Evolutionary conservation across 2,113 vertebrate genomes (phyloP), one percentile per base, ranked within the genome.

Genomic region (Ageneiosus marmoratus): DNA sequence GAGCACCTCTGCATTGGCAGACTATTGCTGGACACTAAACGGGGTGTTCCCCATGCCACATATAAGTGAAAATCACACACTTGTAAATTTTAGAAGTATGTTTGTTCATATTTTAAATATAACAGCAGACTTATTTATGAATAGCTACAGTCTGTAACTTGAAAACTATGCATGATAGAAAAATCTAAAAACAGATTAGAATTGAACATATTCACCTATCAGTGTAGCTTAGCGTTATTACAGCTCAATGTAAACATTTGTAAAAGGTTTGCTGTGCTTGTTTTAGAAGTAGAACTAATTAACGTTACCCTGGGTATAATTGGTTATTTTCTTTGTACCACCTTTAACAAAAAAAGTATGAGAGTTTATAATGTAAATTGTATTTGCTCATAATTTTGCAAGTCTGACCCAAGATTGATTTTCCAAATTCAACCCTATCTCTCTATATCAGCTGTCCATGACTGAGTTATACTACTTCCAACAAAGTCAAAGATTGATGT

Each of bases 401-500:
- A 37, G 63, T 37, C 32, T 67, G 18, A 67, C 8, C 10, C 22
- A 20, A 67, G 65, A 41, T 3, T 63, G 29, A 63, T 34, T 34
- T 32, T 65, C 6, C 18, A 20, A 18, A 77, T 50, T 34, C 24
- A 77, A 29, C 5, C 5, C 7, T 69, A n/a, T 10, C 32, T 72
- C 37, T 44, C 10, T 65, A 5, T 44, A 44, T 22, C 65, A 29
- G 51, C 50, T 70, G 76, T 29, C n/a, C 44, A 7, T 15, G 29
- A 29, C 18, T 73, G 51, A 84, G 72, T 75, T 75, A 53, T 58
- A 79, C 41, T 83, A n/a, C n/a, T n/a, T 37, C 4, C 24, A 44
- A 41, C 41, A 41, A 56, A 53, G 37, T 58, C 62, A 67, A 69
- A 88, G 87, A 86, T 88, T 84, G 82, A 83, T 86, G 77, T 77